Evolutionary conservation across 1,140 invertebrate genomes (phyloP), one percentile per base, ranked within the genome.

Genomic region (Lutraria rhynchaena): DNA sequence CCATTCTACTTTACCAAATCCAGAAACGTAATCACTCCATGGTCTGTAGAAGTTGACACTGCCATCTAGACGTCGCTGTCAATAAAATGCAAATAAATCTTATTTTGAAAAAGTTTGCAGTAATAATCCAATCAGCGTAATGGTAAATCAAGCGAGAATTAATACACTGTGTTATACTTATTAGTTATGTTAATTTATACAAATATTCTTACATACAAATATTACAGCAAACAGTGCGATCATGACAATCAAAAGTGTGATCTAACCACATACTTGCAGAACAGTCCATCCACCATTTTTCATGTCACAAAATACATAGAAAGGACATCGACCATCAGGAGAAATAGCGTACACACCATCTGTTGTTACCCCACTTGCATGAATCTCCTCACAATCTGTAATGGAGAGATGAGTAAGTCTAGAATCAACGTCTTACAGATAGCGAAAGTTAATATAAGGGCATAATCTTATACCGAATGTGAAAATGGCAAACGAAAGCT

Each of bases 341-440:
- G 73, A 76, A 0, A 76, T 63, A 5, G 19, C 22, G 15, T 63
- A 76, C 0, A 76, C 73, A 49, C 73, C 73, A 29, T 76, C 58
- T 22, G n/a, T 27, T 22, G 11, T 24, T 24, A 31, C n/a, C 1
- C 73, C 57, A 15, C 37, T 63, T 0, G 13, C 11, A 31, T 46
- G 63, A 24, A 61, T 27, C 1, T 76, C 73, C n/a, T 27, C 27
- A 29, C 73, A 76, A 58, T 76, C 73, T 76, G 24, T 4, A 73
- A 73, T 41, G 5, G 15, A 41, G 15, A 41, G 5, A 41, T 35
- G 95, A 7, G 31, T 37, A 22, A 55, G 5, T 27, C n/a, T 19
- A 5, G 7, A 22, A 27, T 5, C 4, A 55, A 27, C 19, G 4
- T 7, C 15, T 7, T 7, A 7, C 5, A 41, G 15, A 15, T 41